Evolutionary conservation across 1,140 invertebrate genomes (phyloP), one percentile per base, ranked within the genome.

Genomic region (Psilanteris sp.): DNA sequence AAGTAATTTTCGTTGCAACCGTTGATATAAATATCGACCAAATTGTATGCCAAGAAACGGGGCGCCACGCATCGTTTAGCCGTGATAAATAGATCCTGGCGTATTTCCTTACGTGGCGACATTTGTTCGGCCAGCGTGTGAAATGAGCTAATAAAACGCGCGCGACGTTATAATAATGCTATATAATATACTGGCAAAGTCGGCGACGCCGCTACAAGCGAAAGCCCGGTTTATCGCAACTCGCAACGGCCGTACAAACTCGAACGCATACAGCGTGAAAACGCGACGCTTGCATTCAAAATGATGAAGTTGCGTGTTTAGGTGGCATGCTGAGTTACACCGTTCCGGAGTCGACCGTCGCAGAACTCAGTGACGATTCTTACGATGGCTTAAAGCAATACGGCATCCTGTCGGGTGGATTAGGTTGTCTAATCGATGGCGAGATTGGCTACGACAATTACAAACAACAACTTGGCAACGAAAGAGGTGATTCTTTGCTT

Each of bases 401-500:
- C 41, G 89, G 90, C 13, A 73, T 83, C 24, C 72, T 91, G 36
- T 82, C 82, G 13, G 89, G 88, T 20, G 94, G 94, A 8, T 82
- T 95, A 1, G 94, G 94, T 4, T 90, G 92, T 52, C 88, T 95
- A 26, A 91, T 91, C 27, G 94, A 95, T 84, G 93, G 93, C 3
- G 90, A 92, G 76, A 86, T 89, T 50, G 93, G 93, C 8, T 87
- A 90, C 3, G 92, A 93, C 73, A 92, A 94, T 89, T 95, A 94
- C 85, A 89, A 91, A 44, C 81, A 91, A 26, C 91, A 93, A 81
- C 88, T 90, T 29, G 89, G 89, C 34, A 89, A 90, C 59, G 91
- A 91, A 55, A 90, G 88, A 90, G 91, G 91, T 91, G 86, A 84
- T 79, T 64, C 36, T 68, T 50, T 48, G n/a, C n/a, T n/a, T n/a